phyloP scores from a whole-genome alignment of 1,140 invertebrate species.

The Druon quercuslanigerum region DNA sequence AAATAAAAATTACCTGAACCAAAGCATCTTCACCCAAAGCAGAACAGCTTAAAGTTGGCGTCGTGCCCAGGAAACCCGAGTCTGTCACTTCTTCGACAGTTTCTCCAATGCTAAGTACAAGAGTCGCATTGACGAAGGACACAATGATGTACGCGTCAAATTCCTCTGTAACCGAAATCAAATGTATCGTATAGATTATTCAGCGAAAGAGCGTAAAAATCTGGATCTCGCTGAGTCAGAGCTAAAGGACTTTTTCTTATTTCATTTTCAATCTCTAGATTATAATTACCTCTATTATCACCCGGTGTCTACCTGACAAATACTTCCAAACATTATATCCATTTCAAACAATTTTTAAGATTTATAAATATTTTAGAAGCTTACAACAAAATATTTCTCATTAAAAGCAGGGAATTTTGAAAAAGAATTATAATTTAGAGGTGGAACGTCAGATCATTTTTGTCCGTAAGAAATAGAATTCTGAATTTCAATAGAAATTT shows the following conservation, averaged over 20 bases:
- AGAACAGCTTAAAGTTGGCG: conserved; percentile 97
- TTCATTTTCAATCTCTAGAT: not conserved
- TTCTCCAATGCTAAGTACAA: conserved; percentile 99
- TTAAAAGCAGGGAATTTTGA: no score
- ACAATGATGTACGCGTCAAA: conserved; percentile 99
- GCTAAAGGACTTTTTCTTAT: not conserved
- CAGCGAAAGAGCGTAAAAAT: conserved; percentile 1
- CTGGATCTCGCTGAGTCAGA: not conserved
- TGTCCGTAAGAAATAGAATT: no score
- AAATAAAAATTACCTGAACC: conserved; percentile 89
- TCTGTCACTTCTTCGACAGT: conserved; percentile 99
- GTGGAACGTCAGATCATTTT: no score
- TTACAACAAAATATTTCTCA: no score
- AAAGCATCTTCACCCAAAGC: conserved; percentile 98
- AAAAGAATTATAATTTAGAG: no score
- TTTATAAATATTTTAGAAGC: no score
- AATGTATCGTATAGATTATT: conserved; percentile 47
- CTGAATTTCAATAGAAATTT: no score
- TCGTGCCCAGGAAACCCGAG: conserved; percentile 98
- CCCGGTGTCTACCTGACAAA: no score
- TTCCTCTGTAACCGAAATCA: conserved; percentile 90
- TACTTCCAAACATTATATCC: no score
- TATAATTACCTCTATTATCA: not conserved
- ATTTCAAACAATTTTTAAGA: no score
- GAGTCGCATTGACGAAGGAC: conserved; percentile 99